phyloP scores from a whole-genome alignment of 2,113 vertebrate genomes.

The Paramormyrops kingsleyae region DNA sequence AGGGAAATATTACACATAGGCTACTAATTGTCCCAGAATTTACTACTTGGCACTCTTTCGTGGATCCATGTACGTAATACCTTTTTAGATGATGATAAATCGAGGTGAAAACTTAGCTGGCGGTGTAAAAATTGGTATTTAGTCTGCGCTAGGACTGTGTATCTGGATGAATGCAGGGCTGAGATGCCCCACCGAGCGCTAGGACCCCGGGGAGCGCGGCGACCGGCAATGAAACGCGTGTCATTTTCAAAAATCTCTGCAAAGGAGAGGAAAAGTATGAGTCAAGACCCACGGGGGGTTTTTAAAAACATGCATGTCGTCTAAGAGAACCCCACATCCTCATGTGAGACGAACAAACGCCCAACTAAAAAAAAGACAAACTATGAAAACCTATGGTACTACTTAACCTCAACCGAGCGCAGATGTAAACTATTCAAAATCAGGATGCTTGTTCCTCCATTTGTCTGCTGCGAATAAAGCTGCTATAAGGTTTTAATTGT shows the following conservation, averaged over 20 bases:
- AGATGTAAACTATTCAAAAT: constrained; percentile 33
- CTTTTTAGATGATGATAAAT: not conserved
- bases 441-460: not conserved
- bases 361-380: constrained; percentile 53
- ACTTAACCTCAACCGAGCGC: constrained; percentile 43
- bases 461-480: not conserved
- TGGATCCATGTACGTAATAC: not conserved
- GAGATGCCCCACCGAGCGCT: constrained; percentile 29
- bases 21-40: not conserved
- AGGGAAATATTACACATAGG: not conserved
- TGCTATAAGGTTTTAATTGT: not conserved
- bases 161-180: not conserved
- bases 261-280: constrained; percentile 30
- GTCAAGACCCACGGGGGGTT: constrained; percentile 5
- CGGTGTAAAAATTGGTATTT: not conserved
- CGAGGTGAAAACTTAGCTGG: not conserved
- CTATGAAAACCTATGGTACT: constrained; percentile 66
- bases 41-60: not conserved
- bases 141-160: not conserved
- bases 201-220: constrained; percentile 52
- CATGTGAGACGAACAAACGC: constrained; percentile 55
- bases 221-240: constrained; percentile 40
- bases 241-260: constrained; percentile 55
- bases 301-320: constrained; percentile 25
- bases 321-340: constrained; percentile 39